Base-by-base conservation (phyloP, 2,888 invertebrate species). In the Chrysotoxum bicinctum region DNA sequence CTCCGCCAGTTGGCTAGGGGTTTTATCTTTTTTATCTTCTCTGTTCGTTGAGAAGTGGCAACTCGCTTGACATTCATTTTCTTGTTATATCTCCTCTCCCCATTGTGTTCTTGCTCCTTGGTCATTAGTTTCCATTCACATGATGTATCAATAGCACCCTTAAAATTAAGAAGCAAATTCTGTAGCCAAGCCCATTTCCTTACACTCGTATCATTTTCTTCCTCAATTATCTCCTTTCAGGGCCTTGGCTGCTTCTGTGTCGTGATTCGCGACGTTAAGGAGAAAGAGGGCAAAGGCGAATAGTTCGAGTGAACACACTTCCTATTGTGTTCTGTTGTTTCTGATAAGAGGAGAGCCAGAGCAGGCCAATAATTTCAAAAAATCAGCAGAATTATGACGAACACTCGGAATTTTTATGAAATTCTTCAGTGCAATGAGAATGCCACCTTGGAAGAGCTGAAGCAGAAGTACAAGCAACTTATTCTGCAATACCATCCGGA, bases 401-500 rank as follows among this genome's bases (percentile, higher is more conserved):
- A 16, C 23, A 66, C 7, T 68, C 79, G 87, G 19, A 89, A 89
- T 88, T 89, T 89, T 80, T 91, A 91, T 88, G 91, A 91, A 70
- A 89, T 91, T 68, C 88, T 91, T 23, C 89, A 91, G 74, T 88
- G 88, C 40, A 40, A 69, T 37, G 60, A 89, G 69, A 89, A 82
- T 56, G 90, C 91, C 74, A 90, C 87, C 19, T 82, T 89, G 37
- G 90, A 91, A 56, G 90, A 91, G 87, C 88, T 92, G 69, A 92
- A 91, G 87, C 87, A 87, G 75, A 91, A 90, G 87, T 92, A 92
- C 88, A 91, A 91, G 85, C 89, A 90, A 88, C 89, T 92, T 87
- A 90, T 91, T 87, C 88, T 92, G 87, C 90, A 90, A 89, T 89
- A 89, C 90, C 92, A 92, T 90, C 92, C 92, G 58, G 92, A 92